These are phyloP conservation scores for Knipowitschia caucasica DNA, from an alignment of 2,797 vertebrate species.

Conservation along the genomic window DNA sequence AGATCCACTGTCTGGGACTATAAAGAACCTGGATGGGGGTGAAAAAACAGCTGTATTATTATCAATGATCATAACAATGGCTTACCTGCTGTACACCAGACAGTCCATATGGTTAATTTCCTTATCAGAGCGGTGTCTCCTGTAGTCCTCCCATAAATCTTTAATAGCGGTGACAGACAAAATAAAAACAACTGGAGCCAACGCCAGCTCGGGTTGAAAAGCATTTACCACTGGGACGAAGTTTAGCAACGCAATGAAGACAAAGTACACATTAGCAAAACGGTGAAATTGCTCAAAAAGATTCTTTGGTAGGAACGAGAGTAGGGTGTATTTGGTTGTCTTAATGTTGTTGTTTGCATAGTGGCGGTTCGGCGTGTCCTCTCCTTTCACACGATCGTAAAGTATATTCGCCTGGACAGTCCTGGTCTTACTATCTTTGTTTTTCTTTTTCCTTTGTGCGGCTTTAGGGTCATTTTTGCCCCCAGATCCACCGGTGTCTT, in stretches of 20 bases:
- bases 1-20: no score
- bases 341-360: constrained; percentile 88
- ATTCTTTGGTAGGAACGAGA: constrained; percentile 96
- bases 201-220: constrained; percentile 90
- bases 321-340: constrained; percentile 93
- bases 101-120: constrained; percentile 97
- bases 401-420: constrained; percentile 81
- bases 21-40: no score
- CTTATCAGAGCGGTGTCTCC: constrained; percentile 89
- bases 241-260: constrained; percentile 93
- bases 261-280: constrained; percentile 96
- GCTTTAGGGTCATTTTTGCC: constrained; percentile 51
- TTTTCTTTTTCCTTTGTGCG: constrained; percentile 72
- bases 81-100: constrained; percentile 91
- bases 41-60: no score
- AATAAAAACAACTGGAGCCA: constrained; percentile 95
- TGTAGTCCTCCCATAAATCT: constrained; percentile 95
- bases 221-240: constrained; percentile 91
- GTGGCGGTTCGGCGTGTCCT: constrained; percentile 72
- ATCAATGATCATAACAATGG: no score
- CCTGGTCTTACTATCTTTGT: constrained; percentile 78
- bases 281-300: constrained; percentile 97
- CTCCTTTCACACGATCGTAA: constrained; percentile 68
- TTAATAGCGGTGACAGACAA: constrained; percentile 93
- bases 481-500: constrained; percentile 55